These are phyloP conservation scores for Choreutis nemorana DNA, from an alignment of 2,888 invertebrate genomes.

Conservation along the genomic window DNA sequence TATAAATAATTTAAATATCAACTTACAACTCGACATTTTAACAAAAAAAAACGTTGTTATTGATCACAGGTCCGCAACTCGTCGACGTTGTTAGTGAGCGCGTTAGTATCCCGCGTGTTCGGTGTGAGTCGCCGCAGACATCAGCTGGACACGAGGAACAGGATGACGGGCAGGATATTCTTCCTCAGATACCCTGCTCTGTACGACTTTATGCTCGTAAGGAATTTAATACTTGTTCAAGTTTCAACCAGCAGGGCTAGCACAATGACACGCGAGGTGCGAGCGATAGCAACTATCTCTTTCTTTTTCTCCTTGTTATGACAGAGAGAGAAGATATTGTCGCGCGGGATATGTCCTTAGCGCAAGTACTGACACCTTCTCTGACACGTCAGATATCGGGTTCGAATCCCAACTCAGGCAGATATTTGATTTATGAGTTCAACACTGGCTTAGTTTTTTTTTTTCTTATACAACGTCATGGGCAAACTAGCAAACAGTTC, in stretches of 20 bases:
- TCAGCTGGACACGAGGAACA: slow-evolving; percentile 68
- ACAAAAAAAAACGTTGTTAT: slow-evolving; percentile 11
- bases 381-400: too few species aligned
- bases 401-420: too few species aligned
- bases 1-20: too few species aligned
- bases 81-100: slow-evolving; percentile 83
- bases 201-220: slow-evolving; percentile 63
- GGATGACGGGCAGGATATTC: slow-evolving; percentile 81
- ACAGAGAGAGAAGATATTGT: too few species aligned
- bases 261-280: too few species aligned
- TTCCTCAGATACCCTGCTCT: slow-evolving; percentile 71
- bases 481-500: too few species aligned
- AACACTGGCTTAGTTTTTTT: background rate
- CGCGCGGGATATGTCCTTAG: slow-evolving; percentile 7
- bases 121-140: slow-evolving; percentile 77
- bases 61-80: slow-evolving; percentile 80
- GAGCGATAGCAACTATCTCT: too few species aligned
- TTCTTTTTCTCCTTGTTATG: too few species aligned
- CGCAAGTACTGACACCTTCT: background rate
- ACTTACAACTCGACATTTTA: too few species aligned
- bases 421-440: background rate
- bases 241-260: slow-evolving; percentile 2
- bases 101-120: slow-evolving; percentile 85
- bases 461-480: too few species aligned
- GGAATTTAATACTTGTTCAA: too few species aligned